These are phyloP conservation scores for Ptychoptera albimana DNA, from an alignment of 2,888 invertebrate genomes.

Conservation along the genomic window DNA sequence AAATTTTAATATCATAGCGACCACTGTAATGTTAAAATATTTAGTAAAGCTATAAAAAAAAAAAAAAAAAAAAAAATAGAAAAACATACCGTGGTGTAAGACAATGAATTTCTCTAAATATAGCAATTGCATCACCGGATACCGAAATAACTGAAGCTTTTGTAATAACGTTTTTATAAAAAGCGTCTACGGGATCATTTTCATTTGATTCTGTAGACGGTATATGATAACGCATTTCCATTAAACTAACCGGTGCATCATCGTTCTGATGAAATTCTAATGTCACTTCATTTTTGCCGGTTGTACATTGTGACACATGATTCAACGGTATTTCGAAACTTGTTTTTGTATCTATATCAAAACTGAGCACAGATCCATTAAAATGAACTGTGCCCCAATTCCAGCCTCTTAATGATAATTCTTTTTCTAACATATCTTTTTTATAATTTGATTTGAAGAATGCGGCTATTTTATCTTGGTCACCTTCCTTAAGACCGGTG, in stretches of 20 bases:
- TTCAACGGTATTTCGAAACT: constrained; percentile 93
- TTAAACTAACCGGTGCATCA: constrained; percentile 88
- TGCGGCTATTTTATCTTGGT: constrained; percentile 82
- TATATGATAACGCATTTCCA: constrained; percentile 97
- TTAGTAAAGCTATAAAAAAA: constrained; percentile 1
- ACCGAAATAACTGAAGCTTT: constrained; percentile 97
- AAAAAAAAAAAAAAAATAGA: constrained; percentile 2
- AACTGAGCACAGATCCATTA: constrained; percentile 69
- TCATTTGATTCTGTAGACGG: constrained; percentile 81
- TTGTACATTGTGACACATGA: constrained; percentile 90
- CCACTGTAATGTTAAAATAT: constrained; percentile 13
- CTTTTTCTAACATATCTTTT: constrained; percentile 78
- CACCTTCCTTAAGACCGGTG: constrained; percentile 84
- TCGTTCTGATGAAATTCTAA: constrained; percentile 98
- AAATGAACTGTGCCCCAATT: constrained; percentile 98
- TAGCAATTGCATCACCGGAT: constrained; percentile 94
- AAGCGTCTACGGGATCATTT: constrained; percentile 88
- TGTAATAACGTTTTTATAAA: constrained; percentile 90
- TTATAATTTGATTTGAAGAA: constrained; percentile 73
- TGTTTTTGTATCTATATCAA: constrained; percentile 65
- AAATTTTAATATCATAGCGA: constrained; percentile 87
- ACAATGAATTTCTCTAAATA: constrained; percentile 92
- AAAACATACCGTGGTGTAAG: constrained; percentile 77
- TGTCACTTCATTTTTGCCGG: constrained; percentile 96
- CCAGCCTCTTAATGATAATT: constrained; percentile 92